phyloP scores from a whole-genome alignment of 2,113 vertebrate species.

The Rhagologus leucostigma region DNA sequence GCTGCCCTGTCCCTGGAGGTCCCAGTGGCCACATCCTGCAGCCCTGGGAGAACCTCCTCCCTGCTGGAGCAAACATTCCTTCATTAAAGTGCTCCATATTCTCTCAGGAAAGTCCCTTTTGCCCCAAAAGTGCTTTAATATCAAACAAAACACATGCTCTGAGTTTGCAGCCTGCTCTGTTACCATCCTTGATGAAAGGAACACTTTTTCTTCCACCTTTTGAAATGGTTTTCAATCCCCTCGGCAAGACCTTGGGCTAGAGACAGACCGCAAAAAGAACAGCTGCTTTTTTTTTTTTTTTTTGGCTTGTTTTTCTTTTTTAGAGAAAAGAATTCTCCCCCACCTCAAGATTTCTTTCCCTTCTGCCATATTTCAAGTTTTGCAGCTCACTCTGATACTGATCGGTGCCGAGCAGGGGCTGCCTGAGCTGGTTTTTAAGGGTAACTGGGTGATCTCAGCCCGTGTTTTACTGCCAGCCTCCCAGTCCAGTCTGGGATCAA shows the following conservation, averaged over 20 bases:
- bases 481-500: background rate
- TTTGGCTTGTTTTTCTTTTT: background rate
- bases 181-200: background rate
- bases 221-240: background rate
- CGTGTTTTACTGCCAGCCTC: background rate
- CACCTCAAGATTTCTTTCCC: background rate
- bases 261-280: background rate
- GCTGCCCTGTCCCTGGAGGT: background rate
- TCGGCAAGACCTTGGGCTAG: background rate
- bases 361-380: background rate
- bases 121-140: background rate
- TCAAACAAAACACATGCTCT: background rate
- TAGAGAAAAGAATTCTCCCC: background rate
- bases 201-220: background rate
- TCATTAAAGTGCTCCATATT: background rate
- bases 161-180: background rate
- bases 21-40: background rate
- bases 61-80: background rate
- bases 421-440: background rate
- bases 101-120: background rate
- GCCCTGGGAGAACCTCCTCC: background rate
- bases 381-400: background rate
- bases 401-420: background rate
- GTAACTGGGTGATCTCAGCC: background rate
- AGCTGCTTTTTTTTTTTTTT: background rate